A percentile compares a stretch with the other conserved stretches of the same genome.
Conservation (phyloP, 2,888 invertebrate genomes). For the Zygaena filipendulae region DNA sequence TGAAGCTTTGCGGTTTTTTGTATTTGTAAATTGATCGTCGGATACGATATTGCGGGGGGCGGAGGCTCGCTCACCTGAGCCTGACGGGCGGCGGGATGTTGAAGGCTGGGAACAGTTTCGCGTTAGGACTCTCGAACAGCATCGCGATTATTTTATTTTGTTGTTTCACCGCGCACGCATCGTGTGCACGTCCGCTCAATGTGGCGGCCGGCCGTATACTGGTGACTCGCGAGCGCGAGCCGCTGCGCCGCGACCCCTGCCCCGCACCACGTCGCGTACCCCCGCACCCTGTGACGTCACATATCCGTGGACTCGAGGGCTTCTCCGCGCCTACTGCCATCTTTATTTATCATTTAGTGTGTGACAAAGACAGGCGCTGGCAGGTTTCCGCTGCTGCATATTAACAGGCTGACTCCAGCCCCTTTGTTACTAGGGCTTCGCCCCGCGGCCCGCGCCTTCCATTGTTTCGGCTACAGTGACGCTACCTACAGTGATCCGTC, state of each 20-base stretch:
- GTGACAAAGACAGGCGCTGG: background rate
- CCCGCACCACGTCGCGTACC: conserved; percentile 24
- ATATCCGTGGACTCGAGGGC: conserved; percentile 16
- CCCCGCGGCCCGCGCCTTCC: conserved; percentile 21
- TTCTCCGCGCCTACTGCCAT: background rate
- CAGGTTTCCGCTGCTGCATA: too few species aligned
- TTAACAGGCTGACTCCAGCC: conserved; percentile 12
- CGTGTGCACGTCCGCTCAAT: conserved; percentile 39
- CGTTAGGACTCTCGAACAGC: conserved; percentile 80
- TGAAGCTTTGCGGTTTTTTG: too few species aligned
- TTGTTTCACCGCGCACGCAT: conserved; percentile 56
- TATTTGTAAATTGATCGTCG: too few species aligned
- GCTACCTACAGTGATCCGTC: too few species aligned
- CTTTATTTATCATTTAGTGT: background rate
- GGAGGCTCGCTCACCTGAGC: conserved; percentile 52
- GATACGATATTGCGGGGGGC: conserved; percentile 5
- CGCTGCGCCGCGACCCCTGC: conserved; percentile 25
- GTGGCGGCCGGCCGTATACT: conserved; percentile 52
- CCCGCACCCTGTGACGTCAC: conserved; percentile 50
- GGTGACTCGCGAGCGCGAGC: conserved; percentile 18
- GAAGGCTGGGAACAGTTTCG: conserved; percentile 75
- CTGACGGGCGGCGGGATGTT: conserved; percentile 77
- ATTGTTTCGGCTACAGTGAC: too few species aligned
- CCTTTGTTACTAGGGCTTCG: conserved; percentile 25
- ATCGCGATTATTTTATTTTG: conserved; percentile 61